phyloP scores from a whole-genome alignment of 2,888 invertebrate species.

The Callosobruchus maculatus region DNA sequence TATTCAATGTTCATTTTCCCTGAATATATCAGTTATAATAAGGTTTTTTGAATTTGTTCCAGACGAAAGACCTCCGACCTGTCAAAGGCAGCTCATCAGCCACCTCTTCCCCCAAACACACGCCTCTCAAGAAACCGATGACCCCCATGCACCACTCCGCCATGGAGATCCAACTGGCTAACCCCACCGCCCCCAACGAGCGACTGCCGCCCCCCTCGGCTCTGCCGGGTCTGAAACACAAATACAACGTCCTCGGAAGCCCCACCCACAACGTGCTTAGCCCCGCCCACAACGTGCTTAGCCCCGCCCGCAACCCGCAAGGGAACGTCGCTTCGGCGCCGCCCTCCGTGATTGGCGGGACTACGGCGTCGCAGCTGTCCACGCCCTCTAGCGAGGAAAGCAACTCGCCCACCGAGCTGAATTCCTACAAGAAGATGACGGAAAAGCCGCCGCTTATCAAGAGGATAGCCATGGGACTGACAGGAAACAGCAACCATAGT shows the following conservation, averaged over 20 bases:
- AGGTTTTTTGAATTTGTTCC: no score
- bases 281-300: conserved; percentile 5
- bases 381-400: conserved; percentile 79
- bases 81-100: conserved; percentile 10
- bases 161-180: conserved; percentile 55
- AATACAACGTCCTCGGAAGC: conserved; percentile 44
- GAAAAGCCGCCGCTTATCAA: conserved; percentile 79
- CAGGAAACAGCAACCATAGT: conserved; percentile 50
- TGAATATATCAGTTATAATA: no score
- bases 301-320: background rate
- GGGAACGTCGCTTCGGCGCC: background rate
- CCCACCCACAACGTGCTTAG: conserved; percentile 5
- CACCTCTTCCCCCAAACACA: background rate
- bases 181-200: conserved; percentile 50
- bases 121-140: background rate
- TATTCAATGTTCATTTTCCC: no score
- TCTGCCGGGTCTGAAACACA: conserved; percentile 66
- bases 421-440: conserved; percentile 76
- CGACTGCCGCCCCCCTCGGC: conserved; percentile 59
- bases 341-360: conserved; percentile 20
- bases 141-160: conserved; percentile 2
- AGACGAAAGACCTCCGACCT: conserved; percentile 47
- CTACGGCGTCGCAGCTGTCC: conserved; percentile 52
- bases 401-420: conserved; percentile 82
- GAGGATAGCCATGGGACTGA: conserved; percentile 72